Conservation (phyloP, 2,888 invertebrate genomes). For the Sesia apiformis region DNA sequence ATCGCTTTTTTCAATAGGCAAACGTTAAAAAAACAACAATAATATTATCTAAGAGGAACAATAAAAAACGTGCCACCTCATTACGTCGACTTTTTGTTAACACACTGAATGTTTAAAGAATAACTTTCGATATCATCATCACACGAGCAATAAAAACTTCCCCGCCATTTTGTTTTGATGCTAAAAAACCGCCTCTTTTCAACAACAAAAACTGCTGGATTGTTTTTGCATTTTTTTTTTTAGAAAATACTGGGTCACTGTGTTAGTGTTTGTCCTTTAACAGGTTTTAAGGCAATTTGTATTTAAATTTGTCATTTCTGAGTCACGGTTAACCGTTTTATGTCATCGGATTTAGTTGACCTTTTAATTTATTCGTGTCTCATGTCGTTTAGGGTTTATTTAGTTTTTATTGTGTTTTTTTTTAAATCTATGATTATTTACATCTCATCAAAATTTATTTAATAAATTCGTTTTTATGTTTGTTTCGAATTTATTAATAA, state of each 20-base stretch:
- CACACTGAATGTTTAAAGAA: slow-evolving; percentile 16
- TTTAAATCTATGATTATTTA: neutral
- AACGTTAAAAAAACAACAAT: too few species aligned
- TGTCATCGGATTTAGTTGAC: slow-evolving; percentile 10
- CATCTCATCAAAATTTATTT: neutral
- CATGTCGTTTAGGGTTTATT: slow-evolving; percentile 18
- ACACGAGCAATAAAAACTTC: slow-evolving; percentile 23
- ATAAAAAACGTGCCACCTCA: neutral
- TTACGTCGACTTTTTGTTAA: slow-evolving; percentile 7
- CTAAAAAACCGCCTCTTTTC: slow-evolving; percentile 4
- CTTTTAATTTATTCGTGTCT: slow-evolving; percentile 27
- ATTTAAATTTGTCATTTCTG: slow-evolving; percentile 28
- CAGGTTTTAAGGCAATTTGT: slow-evolving; percentile 28
- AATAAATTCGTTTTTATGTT: too few species aligned
- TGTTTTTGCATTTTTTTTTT: slow-evolving; percentile 32
- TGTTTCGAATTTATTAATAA: too few species aligned
- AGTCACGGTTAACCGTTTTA: slow-evolving; percentile 19
- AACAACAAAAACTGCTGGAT: slow-evolving; percentile 7
- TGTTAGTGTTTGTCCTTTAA: slow-evolving; percentile 46
- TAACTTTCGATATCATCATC: slow-evolving; percentile 34
- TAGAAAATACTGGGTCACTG: slow-evolving; percentile 49
- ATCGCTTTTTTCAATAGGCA: too few species aligned
- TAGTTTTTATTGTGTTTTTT: neutral
- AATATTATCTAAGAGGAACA: neutral
- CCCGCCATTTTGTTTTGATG: slow-evolving; percentile 41